Evolutionary conservation across 2,797 vertebrate species (phyloP), one percentile per base, ranked within the genome.

Genomic region (Eptatretus atami): DNA sequence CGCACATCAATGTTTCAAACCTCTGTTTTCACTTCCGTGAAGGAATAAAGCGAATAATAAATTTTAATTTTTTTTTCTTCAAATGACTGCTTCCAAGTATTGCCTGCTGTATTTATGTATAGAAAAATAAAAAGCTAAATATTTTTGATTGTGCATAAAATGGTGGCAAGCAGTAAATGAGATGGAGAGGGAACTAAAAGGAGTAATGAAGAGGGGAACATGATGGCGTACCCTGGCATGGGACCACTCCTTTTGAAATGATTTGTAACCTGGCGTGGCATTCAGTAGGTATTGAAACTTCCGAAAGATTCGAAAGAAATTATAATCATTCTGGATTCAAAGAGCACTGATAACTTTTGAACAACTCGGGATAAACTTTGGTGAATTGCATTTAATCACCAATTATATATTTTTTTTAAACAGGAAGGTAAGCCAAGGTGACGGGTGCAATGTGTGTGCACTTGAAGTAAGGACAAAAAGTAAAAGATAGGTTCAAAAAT

Each of bases 211-310:
- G 31, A 44, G 31, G 31, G 31, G 4, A 44, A 44, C 31, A 44
- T 44, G 31, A 4, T n/a, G 14, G n/a, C 57, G 25, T 76, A 93
- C 87, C 87, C 84, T 1, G 77, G 76, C 9, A 74, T 75, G 1
- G 87, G 86, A 1, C 87, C n/a, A n/a, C 86, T 1, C 81, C 85
- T 1, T 71, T 77, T 53, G 88, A 84, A 78, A 94, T n/a, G 70
- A 74, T 77, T 77, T 94, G 78, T 87, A 88, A 94, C 86, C 72
- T 93, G 87, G 70, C 83, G 75, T 13, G 87, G 87, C n/a, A 72
- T 93, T 94, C 66, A 94, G 77, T 53, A 93, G 77, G 70, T 93
- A 93, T 71, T 85, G 79, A 69, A 94, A 86, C 74, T 92, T 94
- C 71, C 83, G 78, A 68, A 90, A 76, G 10, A 94, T 82, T 68